Evolutionary conservation across 2,888 invertebrate species (phyloP).

Genomic region (Scaptomyza polygonia): DNA sequence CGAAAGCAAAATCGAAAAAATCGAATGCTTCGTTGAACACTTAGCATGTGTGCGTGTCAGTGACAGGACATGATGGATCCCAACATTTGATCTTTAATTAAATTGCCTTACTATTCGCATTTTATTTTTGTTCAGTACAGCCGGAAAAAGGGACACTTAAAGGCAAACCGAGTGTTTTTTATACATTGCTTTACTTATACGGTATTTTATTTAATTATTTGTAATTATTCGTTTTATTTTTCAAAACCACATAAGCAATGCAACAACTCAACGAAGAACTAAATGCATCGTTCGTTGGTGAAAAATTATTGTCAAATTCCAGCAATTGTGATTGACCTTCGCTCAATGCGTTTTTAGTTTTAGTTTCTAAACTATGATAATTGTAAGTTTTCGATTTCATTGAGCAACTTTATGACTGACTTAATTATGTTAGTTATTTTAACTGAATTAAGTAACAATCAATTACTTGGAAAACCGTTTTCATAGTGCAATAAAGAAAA

Average conservation of each 20-base stretch:
- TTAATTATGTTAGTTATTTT: too few relatives aligned
- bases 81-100: slow-evolving; percentile 71
- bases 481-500: too few relatives aligned
- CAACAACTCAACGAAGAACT: neutral
- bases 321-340: too few relatives aligned
- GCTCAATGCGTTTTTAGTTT: too few relatives aligned
- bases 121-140: slow-evolving; percentile 8
- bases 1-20: slow-evolving; percentile 66
- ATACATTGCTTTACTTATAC: too few relatives aligned
- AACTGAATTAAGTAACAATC: too few relatives aligned
- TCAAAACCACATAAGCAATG: neutral
- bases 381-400: too few relatives aligned
- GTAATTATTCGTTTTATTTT: neutral
- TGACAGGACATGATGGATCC: slow-evolving; percentile 28
- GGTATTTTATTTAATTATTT: neutral
- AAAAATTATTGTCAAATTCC: too few relatives aligned
- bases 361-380: too few relatives aligned
- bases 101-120: slow-evolving; percentile 45
- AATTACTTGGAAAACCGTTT: too few relatives aligned
- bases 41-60: slow-evolving; percentile 34
- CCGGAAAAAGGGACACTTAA: slow-evolving; percentile 12
- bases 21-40: slow-evolving; percentile 78
- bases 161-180: neutral
- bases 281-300: too few relatives aligned
- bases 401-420: too few relatives aligned